Evolutionary conservation across 1,140 invertebrate species (phyloP).

Genomic region (Drosophila navojoa): DNA sequence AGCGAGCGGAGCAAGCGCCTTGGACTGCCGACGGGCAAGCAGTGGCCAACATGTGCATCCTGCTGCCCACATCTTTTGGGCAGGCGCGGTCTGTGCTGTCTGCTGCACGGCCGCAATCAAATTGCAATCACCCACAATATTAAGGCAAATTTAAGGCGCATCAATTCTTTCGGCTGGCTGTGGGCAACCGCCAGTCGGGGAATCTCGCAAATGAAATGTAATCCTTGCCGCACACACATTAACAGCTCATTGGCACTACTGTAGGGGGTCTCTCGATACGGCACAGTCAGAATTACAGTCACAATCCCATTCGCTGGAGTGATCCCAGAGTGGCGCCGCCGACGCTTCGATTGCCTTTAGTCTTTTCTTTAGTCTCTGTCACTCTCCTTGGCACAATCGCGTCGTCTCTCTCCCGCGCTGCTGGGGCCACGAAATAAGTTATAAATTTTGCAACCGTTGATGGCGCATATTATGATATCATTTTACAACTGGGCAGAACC

Average conservation of each 20-base stretch:
- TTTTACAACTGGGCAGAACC: slow-evolving; percentile 77
- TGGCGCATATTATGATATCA: slow-evolving; percentile 82
- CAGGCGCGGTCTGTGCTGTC: slow-evolving; percentile 44
- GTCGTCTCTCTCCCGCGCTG: slow-evolving; percentile 25
- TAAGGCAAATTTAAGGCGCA: slow-evolving; percentile 64
- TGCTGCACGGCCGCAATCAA: slow-evolving; percentile 58
- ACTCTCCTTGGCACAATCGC: slow-evolving; percentile 19
- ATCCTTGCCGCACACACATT: slow-evolving; percentile 80
- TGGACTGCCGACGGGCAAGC: slow-evolving; percentile 63
- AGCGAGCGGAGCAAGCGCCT: slow-evolving; percentile 50
- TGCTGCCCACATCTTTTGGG: slow-evolving; percentile 69
- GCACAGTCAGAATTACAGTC: slow-evolving; percentile 27
- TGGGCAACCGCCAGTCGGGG: slow-evolving; percentile 9
- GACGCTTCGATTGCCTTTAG: slow-evolving; percentile 53
- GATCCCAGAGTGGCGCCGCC: slow-evolving; percentile 73
- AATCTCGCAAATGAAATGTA: slow-evolving; percentile 67
- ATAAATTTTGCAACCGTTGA: slow-evolving; percentile 83
- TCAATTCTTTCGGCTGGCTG: slow-evolving; percentile 21
- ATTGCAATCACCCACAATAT: slow-evolving; percentile 80
- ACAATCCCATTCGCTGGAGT: slow-evolving; percentile 24
- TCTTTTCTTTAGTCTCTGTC: background rate
- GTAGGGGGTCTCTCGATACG: slow-evolving; percentile 63
- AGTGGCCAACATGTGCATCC: slow-evolving; percentile 42
- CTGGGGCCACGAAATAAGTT: slow-evolving; percentile 68
- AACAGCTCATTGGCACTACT: slow-evolving; percentile 81